Percentiles rank a stretch among this genome's conserved stretches.
phyloP scores from a whole-genome alignment of 2,797 vertebrate species.

The Clarias pachynema region DNA sequence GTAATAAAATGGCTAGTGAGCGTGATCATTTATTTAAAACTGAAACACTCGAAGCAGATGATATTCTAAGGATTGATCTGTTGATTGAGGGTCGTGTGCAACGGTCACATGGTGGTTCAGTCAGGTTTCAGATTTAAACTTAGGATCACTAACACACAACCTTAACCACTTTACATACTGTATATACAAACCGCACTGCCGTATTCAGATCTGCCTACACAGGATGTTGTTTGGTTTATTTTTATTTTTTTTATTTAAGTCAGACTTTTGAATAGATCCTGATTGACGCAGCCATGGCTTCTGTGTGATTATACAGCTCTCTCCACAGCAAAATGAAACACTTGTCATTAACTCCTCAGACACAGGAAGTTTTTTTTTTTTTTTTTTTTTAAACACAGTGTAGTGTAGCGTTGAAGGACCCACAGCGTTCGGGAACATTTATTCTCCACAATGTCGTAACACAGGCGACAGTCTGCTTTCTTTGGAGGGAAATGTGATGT shows the following conservation, averaged over 20 bases:
- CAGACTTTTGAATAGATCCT: not conserved
- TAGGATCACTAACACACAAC: not conserved
- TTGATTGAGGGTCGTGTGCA: not conserved
- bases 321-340: conserved; percentile 14
- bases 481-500: conserved; percentile 16
- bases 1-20: not conserved
- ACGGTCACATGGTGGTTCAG: not conserved
- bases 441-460: not conserved
- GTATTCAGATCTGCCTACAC: not conserved
- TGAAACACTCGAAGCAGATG: not conserved
- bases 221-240: not conserved
- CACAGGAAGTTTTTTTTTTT: conserved; percentile 46
- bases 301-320: conserved; percentile 7
- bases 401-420: conserved; percentile 22
- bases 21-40: not conserved
- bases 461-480: not conserved
- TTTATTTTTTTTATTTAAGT: not conserved
- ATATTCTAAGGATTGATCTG: not conserved
- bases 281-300: not conserved
- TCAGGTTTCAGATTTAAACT: not conserved
- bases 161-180: not conserved
- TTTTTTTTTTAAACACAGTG: conserved; percentile 33
- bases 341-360: conserved; percentile 47
- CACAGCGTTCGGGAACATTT: conserved; percentile 13
- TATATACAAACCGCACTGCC: not conserved